A percentile compares a stretch with the other conserved stretches of the same genome.
phyloP scores from a whole-genome alignment of 2,888 invertebrate species.

The Harpalus rufipes region DNA sequence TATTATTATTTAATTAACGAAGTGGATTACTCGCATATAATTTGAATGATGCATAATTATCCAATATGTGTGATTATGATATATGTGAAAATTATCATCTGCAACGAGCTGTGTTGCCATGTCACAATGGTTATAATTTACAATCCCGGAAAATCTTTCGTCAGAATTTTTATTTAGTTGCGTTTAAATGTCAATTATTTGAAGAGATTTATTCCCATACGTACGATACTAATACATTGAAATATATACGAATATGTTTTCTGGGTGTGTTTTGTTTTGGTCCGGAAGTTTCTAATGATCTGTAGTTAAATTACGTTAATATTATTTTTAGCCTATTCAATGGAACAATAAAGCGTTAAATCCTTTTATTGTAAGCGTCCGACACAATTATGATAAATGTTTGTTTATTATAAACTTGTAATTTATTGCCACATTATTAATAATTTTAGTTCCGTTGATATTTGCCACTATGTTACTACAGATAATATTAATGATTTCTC shows the following conservation, averaged over 20 bases:
- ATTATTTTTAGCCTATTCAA: conserved; percentile 41
- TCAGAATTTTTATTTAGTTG: neutral
- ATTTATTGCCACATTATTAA: conserved; percentile 5
- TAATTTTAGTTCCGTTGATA: neutral
- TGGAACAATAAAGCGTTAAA: conserved; percentile 13
- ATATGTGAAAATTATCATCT: neutral
- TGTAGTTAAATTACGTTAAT: conserved; percentile 40
- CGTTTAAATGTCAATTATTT: conserved; percentile 6
- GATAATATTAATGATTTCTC: neutral
- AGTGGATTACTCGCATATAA: neutral
- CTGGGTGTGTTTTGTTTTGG: conserved; percentile 10
- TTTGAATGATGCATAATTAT: neutral
- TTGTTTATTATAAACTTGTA: conserved; percentile 3
- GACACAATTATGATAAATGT: conserved; percentile 20
- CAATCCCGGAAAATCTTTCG: neutral
- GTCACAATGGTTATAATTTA: neutral
- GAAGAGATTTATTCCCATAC: conserved; percentile 8
- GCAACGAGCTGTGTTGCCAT: neutral
- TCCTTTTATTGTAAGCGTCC: conserved; percentile 20
- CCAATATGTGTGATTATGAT: neutral
- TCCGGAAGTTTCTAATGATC: conserved; percentile 24
- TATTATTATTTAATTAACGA: conserved; percentile 7
- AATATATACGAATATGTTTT: conserved; percentile 20
- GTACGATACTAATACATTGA: conserved; percentile 11
- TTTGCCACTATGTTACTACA: neutral